Conservation (phyloP, 2,113 vertebrate genomes). For the Salvelinus fontinalis region DNA sequence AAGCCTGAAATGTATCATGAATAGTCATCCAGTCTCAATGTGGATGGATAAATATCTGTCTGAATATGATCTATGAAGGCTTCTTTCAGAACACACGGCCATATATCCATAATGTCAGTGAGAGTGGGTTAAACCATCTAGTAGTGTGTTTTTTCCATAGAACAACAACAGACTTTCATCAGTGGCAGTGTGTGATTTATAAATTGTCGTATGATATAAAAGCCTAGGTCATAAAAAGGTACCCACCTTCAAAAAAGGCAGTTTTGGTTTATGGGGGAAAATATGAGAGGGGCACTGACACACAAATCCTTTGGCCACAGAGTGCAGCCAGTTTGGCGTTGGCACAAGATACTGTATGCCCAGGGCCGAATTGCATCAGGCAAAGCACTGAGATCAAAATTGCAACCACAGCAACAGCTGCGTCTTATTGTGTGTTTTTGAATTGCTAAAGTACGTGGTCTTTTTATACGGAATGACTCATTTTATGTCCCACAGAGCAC, state of each 20-base stretch:
- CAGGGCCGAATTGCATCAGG: background rate
- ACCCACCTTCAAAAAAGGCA: background rate
- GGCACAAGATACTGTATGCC: background rate
- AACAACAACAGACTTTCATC: too few species aligned
- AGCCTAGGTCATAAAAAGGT: background rate
- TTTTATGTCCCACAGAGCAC: background rate
- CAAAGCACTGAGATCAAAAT: slow-evolving; percentile 4
- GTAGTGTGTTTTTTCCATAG: too few species aligned
- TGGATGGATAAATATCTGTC: too few species aligned
- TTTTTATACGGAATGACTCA: background rate
- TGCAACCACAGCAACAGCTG: background rate
- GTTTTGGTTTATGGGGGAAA: background rate
- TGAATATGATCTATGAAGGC: too few species aligned
- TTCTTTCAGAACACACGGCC: too few species aligned
- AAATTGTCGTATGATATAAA: background rate
- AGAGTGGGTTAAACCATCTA: too few species aligned
- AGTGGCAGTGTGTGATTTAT: too few species aligned
- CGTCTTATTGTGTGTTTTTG: background rate
- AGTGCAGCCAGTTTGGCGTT: background rate
- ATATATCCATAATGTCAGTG: too few species aligned
- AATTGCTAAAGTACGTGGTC: background rate
- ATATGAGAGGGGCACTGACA: background rate
- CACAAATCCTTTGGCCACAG: background rate
- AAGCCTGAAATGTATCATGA: background rate
- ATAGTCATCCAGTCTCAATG: too few species aligned